Evolutionary conservation across 2,797 vertebrate species (phyloP), one percentile per base, ranked within the genome.

Genomic region (Hypotaenidia okinawae): DNA sequence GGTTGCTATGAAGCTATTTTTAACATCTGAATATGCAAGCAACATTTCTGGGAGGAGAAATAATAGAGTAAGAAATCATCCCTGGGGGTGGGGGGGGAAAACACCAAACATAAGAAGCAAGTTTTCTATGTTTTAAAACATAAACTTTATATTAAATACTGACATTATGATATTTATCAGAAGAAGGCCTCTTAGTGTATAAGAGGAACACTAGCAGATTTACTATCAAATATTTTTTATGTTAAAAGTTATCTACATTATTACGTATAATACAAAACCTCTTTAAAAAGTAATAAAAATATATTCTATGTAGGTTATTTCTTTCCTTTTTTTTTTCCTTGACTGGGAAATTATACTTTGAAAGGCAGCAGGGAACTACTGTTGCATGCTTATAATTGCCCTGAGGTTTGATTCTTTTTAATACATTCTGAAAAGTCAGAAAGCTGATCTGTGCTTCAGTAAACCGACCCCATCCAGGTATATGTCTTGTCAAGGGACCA

Each of bases 341-440:
- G 18, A 54, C 23, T 61, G 41, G 9, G 11, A 92, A 87, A 85
- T 67, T 68, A 54, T 32, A 77, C 68, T 83, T 92, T 77, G 52
- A 85, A 92, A 85, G 37, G 39, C 78, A 85, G 32, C 52, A 80
- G 75, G 30, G 63, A 95, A 57, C 25, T 90, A 81, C 55, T 93
- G 55, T 74, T 90, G 68, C 55, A 80, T 82, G 45, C 11, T 86
- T 87, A 22, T 83, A 89, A 78, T 87, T 89, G 57, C 72, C 87
- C 49, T 80, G 68, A 80, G 68, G 89, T 92, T 80, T 85, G 52
- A 74, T 87, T n/a, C 28, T 76, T 92, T 76, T 89, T 91, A 87
- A 91, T 87, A 85, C 28, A 74, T 52, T 80, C 52, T 80, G 61
- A 95, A 89, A 92, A 94, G 49, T 74, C 87, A 92, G 78, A 70